phyloP scores from a whole-genome alignment of 53 echinoderm and acorn worm genomes.

The Echinarachnius parma region DNA sequence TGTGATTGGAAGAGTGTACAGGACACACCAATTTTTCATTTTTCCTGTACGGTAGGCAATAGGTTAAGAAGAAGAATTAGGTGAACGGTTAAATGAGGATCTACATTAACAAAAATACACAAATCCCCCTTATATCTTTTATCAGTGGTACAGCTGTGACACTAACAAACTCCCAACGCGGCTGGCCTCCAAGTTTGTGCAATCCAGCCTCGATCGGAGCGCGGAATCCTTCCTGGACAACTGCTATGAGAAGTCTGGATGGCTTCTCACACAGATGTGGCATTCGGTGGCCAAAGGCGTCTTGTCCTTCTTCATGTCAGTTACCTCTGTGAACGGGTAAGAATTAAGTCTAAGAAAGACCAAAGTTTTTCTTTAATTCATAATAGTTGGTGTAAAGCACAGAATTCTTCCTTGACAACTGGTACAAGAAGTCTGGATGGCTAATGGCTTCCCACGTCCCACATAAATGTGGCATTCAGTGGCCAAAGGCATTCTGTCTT shows the following conservation, averaged over 20 bases:
- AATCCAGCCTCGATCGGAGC: conserved; percentile 57
- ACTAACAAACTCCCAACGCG: conserved; percentile 54
- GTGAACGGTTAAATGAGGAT: neutral
- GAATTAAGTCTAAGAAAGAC: too few relatives aligned
- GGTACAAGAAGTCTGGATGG: conserved; percentile 91
- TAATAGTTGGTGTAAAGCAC: too few relatives aligned
- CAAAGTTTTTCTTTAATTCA: too few relatives aligned
- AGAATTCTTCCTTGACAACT: conserved; percentile 61
- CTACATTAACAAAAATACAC: neutral
- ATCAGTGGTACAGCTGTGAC: conserved; percentile 90
- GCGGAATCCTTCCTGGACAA: conserved; percentile 69
- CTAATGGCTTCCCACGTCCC: too few relatives aligned
- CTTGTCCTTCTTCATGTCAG: conserved; percentile 64
- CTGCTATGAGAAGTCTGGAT: conserved; percentile 84
- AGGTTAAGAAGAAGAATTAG: too few relatives aligned
- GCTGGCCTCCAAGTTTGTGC: conserved; percentile 53
- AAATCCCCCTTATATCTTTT: neutral
- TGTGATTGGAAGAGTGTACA: too few relatives aligned
- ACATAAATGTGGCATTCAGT: conserved; percentile 79
- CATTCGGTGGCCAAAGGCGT: conserved; percentile 64
- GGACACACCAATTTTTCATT: too few relatives aligned
- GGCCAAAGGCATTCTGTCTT: conserved; percentile 55
- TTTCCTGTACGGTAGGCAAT: too few relatives aligned
- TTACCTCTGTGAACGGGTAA: conserved; percentile 93
- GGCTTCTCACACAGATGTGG: conserved; percentile 82